Base-by-base conservation (phyloP, 2,888 invertebrate species). In the Amphipoea lucens region DNA sequence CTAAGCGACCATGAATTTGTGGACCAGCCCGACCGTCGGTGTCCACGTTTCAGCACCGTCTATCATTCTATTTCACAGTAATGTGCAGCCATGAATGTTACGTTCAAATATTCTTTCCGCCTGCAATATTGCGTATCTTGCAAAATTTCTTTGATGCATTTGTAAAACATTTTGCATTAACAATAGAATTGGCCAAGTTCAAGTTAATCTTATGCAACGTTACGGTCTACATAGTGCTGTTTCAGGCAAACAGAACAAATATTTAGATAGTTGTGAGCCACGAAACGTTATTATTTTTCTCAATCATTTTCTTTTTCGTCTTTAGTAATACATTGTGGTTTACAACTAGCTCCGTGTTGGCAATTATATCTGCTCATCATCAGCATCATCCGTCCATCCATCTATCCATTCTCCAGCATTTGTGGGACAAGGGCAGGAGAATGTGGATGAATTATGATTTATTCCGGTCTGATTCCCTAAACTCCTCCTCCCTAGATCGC, bases 131-230 rank as follows among this genome's bases (percentile, higher is more conserved):
- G 70, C 51, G 14, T 60, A 4, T 40, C 76, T 80, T 82, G 66
- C 76, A 76, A 40, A 76, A 82, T 62, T 23, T 67, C 14, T 62
- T 76, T 17, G 29, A 60, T 40, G 74, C 40, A 54, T 80, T 82
- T 45, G 51, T 69, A 66, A 66, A 73, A 63, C 42, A 80, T 67
- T 81, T 60, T 72, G 20, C 36, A 51, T 0, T 9, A 40, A 81
- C 71, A 72, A 66, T 45, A 36, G 29, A 40, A 82, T 82, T 84
- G 74, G 69, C 74, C 71, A 84, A 86, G 86, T 85, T 86, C 83
- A 84, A 74, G 82, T 57, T 29, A 80, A 69, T 0, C 0, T 85
- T 68, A 11, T 4, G 66, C n/a, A 86, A 84, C 12, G 67, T 75
- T 29, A 29, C 68, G 86, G 74, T 86, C 86, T 82, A 51, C n/a